Evolutionary conservation across 1,140 invertebrate genomes (phyloP).

Genomic region (Copidosoma floridanum): DNA sequence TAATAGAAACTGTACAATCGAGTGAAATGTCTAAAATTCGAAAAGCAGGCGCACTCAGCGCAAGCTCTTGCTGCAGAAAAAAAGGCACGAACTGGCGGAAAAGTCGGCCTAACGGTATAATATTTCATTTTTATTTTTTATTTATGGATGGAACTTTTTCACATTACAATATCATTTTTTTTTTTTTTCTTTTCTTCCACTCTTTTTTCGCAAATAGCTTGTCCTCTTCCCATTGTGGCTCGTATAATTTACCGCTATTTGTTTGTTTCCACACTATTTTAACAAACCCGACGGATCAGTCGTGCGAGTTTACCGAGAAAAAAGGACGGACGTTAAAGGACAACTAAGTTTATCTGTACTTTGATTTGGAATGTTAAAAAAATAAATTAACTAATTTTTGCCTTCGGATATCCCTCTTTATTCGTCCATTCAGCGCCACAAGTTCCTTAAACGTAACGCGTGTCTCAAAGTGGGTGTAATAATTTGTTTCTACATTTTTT

Average conservation of each 20-base stretch:
- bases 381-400: slow-evolving; percentile 13
- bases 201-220: slow-evolving; percentile 3
- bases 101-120: slow-evolving; percentile 59
- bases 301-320: slow-evolving; percentile 18
- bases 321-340: slow-evolving; percentile 20
- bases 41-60: slow-evolving; percentile 20
- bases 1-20: slow-evolving; percentile 10
- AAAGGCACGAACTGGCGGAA: slow-evolving; percentile 58
- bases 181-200: slow-evolving; percentile 30
- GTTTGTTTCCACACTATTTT: slow-evolving; percentile 37
- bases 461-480: background rate
- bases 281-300: slow-evolving; percentile 39
- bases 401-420: slow-evolving; percentile 4
- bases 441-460: background rate
- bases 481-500: too few relatives aligned
- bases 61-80: slow-evolving; percentile 49
- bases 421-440: slow-evolving; percentile 23
- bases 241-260: background rate
- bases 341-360: too few relatives aligned
- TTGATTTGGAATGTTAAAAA: too few relatives aligned
- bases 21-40: slow-evolving; percentile 16
- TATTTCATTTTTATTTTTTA: slow-evolving; percentile 58
- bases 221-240: background rate
- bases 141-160: slow-evolving; percentile 59
- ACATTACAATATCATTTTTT: slow-evolving; percentile 55